Base-by-base conservation (phyloP, 2,888 invertebrate genomes). In the Eristalis pertinax region DNA sequence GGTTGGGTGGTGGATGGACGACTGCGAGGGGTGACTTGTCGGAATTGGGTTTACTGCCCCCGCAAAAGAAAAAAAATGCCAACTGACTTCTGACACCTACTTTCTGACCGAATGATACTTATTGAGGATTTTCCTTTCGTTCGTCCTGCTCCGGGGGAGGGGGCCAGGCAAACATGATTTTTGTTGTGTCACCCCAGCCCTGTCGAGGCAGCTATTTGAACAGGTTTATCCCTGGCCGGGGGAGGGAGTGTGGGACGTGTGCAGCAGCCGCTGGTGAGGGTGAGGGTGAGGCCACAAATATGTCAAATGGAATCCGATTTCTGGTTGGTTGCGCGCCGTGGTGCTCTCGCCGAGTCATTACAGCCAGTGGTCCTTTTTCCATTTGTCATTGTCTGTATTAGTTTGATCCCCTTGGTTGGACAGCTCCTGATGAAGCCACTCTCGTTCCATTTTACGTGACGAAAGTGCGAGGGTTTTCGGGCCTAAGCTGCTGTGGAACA, bases 1-100 rank as follows among this genome's bases (percentile, higher is more conserved):
- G 26, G 24, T n/a, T 11, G 35, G 19, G 19, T 7, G 8, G 11
- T 2, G 11, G 62, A 64, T 7, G 19, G 56, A 64, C 10, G 15
- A 35, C 19, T 15, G n/a, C 13, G 64, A 35, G 22, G 22, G 32
- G 56, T 82, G 35, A 50, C 50, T 50, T 50, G 69, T 67, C 65
- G 29, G 67, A 56, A 35, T 80, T 80, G 60, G 43, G 79, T 70
- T 77, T 81, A 76, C 64, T 77, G 77, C 63, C 81, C 67, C n/a
- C 32, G 32, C 32, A 32, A 10, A 29, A 26, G n/a, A 3, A 5
- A 19, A 19, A 50, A 19, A 78, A 62, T 13, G 13, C 38, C 38
- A 82, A 78, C 77, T 74, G 82, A 83, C 86, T 86, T 86, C 79
- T 83, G 86, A 86, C 86, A 86, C 86, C 86, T 83, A 83, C 82